phyloP scores from a whole-genome alignment of 1,140 invertebrate species.

The Alviniconcha marisindica region DNA sequence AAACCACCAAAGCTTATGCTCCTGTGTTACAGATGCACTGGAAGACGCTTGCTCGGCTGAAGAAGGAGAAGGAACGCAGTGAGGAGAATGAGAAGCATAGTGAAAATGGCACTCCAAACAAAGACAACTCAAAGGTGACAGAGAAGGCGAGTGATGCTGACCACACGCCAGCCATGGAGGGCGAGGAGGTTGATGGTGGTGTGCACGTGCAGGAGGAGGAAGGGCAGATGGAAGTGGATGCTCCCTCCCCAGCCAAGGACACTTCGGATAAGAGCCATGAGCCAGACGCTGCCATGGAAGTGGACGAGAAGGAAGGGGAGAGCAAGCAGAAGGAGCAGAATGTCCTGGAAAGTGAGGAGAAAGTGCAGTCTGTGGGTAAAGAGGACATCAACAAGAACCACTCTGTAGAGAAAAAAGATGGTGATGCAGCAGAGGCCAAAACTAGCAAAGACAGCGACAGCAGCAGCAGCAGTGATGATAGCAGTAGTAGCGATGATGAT shows the following conservation, averaged over 20 bases:
- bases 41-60: conserved; percentile 8
- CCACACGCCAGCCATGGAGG: too few relatives aligned
- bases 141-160: too few relatives aligned
- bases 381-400: conserved; percentile 37
- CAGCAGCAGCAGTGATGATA: conserved; percentile 31
- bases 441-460: conserved; percentile 41
- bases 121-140: background rate
- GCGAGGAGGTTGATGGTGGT: too few relatives aligned
- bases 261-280: too few relatives aligned
- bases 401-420: conserved; percentile 35
- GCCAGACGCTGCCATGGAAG: background rate
- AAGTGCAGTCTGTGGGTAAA: background rate
- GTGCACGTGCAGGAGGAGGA: too few relatives aligned
- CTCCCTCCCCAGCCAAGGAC: background rate
- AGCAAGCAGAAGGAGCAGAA: background rate
- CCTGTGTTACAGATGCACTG: conserved; percentile 26
- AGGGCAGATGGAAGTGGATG: background rate
- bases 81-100: background rate
- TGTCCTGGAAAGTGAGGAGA: background rate
- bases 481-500: conserved; percentile 21
- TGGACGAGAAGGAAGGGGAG: background rate
- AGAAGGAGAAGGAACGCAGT: background rate
- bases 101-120: background rate
- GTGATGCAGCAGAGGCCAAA: conserved; percentile 43
- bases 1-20: too few relatives aligned